These are phyloP conservation scores for Anolis carolinensis DNA, from an alignment of 2,113 vertebrate species.

Conservation along the genomic window DNA sequence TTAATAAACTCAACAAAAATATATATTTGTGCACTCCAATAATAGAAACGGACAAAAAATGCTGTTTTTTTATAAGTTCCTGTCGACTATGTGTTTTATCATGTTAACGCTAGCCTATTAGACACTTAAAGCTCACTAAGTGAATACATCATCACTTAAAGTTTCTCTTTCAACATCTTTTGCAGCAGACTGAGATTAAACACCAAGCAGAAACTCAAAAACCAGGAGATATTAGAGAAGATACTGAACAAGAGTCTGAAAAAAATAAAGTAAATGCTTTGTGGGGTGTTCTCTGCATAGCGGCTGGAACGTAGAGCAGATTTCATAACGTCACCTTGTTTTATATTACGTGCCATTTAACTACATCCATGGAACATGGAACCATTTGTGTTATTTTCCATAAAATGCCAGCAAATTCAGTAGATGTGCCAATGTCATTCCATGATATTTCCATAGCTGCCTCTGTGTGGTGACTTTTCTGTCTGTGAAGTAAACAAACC, in stretches of 20 bases:
- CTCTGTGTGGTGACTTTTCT: neutral
- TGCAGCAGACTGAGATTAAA: constrained; percentile 71
- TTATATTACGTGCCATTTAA: constrained; percentile 4
- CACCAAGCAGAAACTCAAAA: constrained; percentile 73
- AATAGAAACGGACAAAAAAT: neutral
- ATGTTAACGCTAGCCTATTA: neutral
- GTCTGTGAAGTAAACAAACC: neutral
- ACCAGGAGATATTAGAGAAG: constrained; percentile 74
- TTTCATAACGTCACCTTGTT: constrained; percentile 28
- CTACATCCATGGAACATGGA: constrained; percentile 20
- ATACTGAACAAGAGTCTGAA: constrained; percentile 74
- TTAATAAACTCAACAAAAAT: neutral
- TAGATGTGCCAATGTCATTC: constrained; percentile 15
- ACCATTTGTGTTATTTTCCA: constrained; percentile 34
- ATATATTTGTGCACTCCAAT: neutral
- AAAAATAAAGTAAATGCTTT: constrained; percentile 75
- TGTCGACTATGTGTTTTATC: neutral
- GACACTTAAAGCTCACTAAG: too few species aligned
- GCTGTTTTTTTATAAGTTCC: neutral
- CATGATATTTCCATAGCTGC: neutral
- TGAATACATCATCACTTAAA: neutral
- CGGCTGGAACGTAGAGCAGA: neutral
- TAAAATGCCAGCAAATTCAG: constrained; percentile 29
- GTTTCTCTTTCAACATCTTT: constrained; percentile 68
- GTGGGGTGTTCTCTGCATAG: constrained; percentile 46